A percentile compares a stretch with the other conserved stretches of the same genome.
Evolutionary conservation across 92 coral and sea anemone genomes (phyloP).

Genomic region (Isaurus tuberculatus): DNA sequence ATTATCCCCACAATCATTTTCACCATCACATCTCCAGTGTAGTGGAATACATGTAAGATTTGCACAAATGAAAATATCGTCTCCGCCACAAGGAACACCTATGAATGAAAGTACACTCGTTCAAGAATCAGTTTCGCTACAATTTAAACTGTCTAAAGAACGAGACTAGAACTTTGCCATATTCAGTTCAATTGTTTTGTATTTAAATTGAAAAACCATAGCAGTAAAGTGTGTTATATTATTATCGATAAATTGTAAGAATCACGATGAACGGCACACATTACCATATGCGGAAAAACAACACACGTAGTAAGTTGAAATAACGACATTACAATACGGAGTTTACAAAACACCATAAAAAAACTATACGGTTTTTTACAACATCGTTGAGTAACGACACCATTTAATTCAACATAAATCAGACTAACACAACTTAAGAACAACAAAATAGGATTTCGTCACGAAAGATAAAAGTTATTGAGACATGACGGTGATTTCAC

Average conservation of each 20-base stretch:
- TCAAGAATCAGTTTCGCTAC: background rate
- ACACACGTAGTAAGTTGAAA: constrained; percentile 35
- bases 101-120: background rate
- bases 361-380: background rate
- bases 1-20: constrained; percentile 63
- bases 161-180: background rate
- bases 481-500: constrained; percentile 41
- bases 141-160: background rate
- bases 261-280: constrained; percentile 14
- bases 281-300: constrained; percentile 48
- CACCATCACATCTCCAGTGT: constrained; percentile 63
- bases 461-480: constrained; percentile 10
- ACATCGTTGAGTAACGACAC: background rate
- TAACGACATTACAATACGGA: background rate
- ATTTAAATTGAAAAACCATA: background rate
- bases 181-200: background rate
- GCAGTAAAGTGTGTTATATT: background rate
- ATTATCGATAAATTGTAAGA: constrained; percentile 2
- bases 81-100: constrained; percentile 16
- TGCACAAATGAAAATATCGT: constrained; percentile 18
- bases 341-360: background rate
- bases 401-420: background rate
- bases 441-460: background rate
- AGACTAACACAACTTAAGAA: background rate
- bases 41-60: constrained; percentile 57